Conservation (phyloP, 2,113 vertebrate species). For the Bos taurus region DNA sequence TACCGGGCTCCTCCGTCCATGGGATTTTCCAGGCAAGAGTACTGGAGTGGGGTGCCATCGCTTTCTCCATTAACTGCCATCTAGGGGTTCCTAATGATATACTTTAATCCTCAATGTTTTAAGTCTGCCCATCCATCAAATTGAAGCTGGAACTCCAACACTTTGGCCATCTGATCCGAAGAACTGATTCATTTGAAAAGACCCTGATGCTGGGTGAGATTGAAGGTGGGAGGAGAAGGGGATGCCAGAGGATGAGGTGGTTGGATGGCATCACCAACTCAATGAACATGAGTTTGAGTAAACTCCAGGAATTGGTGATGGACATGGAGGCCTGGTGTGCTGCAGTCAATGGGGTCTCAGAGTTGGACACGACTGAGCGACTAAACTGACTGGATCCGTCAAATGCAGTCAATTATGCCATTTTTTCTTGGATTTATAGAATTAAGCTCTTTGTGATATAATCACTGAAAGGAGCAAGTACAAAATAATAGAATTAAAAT, state of each 20-base stretch:
- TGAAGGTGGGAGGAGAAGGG: not conserved
- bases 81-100: not conserved
- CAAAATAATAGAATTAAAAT: not conserved
- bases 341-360: accelerated
- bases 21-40: no score
- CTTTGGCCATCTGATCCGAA: not conserved
- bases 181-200: not conserved
- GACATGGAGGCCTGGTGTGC: not conserved
- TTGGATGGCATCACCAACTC: not conserved
- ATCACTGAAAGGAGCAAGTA: not conserved
- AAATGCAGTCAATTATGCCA: not conserved
- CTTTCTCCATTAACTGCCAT: not conserved
- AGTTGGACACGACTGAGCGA: accelerated
- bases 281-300: not conserved
- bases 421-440: not conserved
- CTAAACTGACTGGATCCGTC: not conserved
- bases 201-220: not conserved
- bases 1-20: no score
- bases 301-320: accelerated
- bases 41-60: no score
- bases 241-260: not conserved
- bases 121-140: not conserved
- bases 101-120: not conserved
- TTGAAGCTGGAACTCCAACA: not conserved
- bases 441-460: not conserved